A percentile compares a stretch with the other conserved stretches of the same genome.
phyloP scores from a whole-genome alignment of 2,888 invertebrate genomes.

The Epicampocera succincta region DNA sequence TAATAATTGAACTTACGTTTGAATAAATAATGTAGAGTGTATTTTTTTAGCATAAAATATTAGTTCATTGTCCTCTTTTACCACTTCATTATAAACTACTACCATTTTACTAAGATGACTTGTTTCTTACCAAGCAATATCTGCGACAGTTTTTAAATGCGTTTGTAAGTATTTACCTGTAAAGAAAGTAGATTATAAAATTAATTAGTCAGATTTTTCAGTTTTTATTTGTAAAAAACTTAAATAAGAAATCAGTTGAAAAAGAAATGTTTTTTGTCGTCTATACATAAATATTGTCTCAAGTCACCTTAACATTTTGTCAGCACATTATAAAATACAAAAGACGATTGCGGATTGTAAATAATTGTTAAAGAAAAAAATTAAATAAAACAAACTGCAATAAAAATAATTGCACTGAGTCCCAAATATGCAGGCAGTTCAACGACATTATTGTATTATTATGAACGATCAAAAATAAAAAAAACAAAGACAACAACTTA shows the following conservation, averaged over 20 bases:
- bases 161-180: slow-evolving; percentile 55
- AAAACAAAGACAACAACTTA: slow-evolving; percentile 16
- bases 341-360: slow-evolving; percentile 56
- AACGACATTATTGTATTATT: slow-evolving; percentile 62
- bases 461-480: slow-evolving; percentile 17
- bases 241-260: slow-evolving; percentile 22
- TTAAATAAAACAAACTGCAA: slow-evolving; percentile 45
- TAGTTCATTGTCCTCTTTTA: too few relatives aligned
- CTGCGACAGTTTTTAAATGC: neutral
- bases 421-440: slow-evolving; percentile 67
- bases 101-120: neutral
- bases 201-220: slow-evolving; percentile 37
- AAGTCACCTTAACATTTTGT: slow-evolving; percentile 34
- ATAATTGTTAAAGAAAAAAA: slow-evolving; percentile 53
- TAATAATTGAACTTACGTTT: too few relatives aligned
- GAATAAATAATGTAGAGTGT: too few relatives aligned
- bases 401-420: slow-evolving; percentile 53
- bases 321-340: slow-evolving; percentile 23
- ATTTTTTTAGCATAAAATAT: too few relatives aligned
- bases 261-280: slow-evolving; percentile 19
- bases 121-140: slow-evolving; percentile 20
- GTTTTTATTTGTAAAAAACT: slow-evolving; percentile 8
- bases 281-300: slow-evolving; percentile 3
- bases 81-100: too few relatives aligned
- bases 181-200: slow-evolving; percentile 48